phyloP scores from a whole-genome alignment of 2,888 invertebrate genomes.

The Cinara cedri region DNA sequence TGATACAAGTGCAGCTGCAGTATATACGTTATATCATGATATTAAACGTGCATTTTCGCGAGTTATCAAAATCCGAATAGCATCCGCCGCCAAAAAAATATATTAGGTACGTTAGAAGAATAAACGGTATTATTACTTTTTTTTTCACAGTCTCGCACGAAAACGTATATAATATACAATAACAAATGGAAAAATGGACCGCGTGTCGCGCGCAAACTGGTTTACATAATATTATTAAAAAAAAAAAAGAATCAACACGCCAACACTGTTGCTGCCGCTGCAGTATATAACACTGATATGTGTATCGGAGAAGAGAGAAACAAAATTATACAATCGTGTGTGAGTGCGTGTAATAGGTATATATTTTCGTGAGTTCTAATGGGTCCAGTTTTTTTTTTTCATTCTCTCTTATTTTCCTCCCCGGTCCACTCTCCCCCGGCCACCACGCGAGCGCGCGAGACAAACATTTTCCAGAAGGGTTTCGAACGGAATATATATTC shows the following conservation, averaged over 20 bases:
- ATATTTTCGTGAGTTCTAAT: constrained; percentile 50
- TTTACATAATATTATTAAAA: constrained; percentile 33
- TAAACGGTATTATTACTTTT: neutral
- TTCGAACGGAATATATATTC: constrained; percentile 41
- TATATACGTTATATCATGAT: too few relatives aligned
- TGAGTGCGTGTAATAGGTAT: neutral
- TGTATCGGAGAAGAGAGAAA: constrained; percentile 21
- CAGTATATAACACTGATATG: neutral
- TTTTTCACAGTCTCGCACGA: constrained; percentile 34
- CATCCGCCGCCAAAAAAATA: too few relatives aligned
- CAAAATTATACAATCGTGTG: constrained; percentile 29
- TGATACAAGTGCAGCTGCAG: too few relatives aligned
- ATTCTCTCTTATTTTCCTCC: constrained; percentile 14
- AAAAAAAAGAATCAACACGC: constrained; percentile 29
- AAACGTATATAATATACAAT: neutral
- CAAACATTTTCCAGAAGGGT: constrained; percentile 46
- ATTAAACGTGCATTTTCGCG: too few relatives aligned
- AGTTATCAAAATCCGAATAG: too few relatives aligned
- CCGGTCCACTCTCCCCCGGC: neutral
- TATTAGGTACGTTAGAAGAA: too few relatives aligned
- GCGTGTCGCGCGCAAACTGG: constrained; percentile 53
- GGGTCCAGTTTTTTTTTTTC: constrained; percentile 49
- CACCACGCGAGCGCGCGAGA: constrained; percentile 1
- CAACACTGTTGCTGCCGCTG: neutral
- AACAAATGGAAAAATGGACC: constrained; percentile 43